Conservation (phyloP, 2,113 vertebrate species). For the Ia io region DNA sequence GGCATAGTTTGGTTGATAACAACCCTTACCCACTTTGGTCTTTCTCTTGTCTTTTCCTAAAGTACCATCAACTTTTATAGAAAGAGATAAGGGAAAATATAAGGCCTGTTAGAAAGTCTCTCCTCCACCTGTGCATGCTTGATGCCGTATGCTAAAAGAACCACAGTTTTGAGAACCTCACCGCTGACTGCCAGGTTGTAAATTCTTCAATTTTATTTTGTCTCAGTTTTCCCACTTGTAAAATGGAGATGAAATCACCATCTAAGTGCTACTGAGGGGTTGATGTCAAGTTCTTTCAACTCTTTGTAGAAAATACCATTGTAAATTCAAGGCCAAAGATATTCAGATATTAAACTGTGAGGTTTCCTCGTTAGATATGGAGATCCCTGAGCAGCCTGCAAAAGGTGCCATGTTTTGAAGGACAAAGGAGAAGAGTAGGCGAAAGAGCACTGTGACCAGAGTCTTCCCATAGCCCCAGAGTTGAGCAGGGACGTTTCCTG, state of each 20-base stretch:
- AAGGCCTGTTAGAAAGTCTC: background rate
- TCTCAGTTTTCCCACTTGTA: background rate
- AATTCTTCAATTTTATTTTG: conserved; percentile 2
- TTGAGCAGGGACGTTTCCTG: background rate
- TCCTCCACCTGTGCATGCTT: background rate
- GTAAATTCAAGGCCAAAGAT: background rate
- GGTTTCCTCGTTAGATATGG: background rate
- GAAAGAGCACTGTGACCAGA: background rate
- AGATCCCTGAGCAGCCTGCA: background rate
- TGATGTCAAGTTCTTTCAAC: background rate
- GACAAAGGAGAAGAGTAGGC: background rate
- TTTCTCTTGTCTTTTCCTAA: background rate
- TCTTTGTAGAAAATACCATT: background rate
- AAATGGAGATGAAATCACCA: background rate
- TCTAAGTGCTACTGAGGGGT: background rate
- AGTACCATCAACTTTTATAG: background rate
- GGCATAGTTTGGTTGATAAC: background rate
- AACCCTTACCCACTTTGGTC: background rate
- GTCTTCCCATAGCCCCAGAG: background rate
- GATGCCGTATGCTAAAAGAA: background rate
- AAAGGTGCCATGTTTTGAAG: background rate
- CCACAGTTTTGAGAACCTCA: background rate
- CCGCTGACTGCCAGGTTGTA: background rate
- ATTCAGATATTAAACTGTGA: background rate
- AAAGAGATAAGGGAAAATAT: background rate